These are phyloP conservation scores for Bombus terrestris DNA, from an alignment of 1,140 invertebrate species.

Conservation along the genomic window DNA sequence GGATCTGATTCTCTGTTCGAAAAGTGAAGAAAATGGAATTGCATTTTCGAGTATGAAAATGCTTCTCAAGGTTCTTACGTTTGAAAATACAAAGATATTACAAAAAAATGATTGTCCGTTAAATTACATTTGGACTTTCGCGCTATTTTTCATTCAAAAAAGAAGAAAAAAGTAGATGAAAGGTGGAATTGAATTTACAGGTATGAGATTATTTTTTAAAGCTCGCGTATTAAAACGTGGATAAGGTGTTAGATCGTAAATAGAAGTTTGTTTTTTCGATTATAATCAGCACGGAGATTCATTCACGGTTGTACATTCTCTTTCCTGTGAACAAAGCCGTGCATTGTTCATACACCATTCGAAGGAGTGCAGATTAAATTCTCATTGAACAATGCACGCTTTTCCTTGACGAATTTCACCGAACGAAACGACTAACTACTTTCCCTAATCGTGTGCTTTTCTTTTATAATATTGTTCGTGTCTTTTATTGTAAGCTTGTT, in stretches of 20 bases:
- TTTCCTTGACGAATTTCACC: conserved; percentile 51
- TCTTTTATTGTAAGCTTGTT: background rate
- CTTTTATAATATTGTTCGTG: background rate
- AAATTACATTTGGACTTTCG: background rate
- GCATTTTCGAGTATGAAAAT: background rate
- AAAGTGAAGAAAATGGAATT: too few species aligned
- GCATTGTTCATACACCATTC: conserved; percentile 46
- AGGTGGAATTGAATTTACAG: background rate
- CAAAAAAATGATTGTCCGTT: too few species aligned
- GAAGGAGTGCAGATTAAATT: conserved; percentile 56
- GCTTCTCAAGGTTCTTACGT: background rate
- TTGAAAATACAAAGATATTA: background rate
- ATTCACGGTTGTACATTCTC: conserved; percentile 10
- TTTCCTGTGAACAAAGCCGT: conserved; percentile 51
- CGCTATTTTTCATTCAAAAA: background rate
- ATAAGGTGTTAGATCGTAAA: background rate
- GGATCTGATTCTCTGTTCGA: too few species aligned
- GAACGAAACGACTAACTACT: conserved; percentile 20
- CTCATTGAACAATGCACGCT: conserved; percentile 47
- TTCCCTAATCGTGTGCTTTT: conserved; percentile 17
- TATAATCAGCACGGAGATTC: background rate
- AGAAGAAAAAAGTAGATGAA: background rate
- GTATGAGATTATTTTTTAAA: background rate
- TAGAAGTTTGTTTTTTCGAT: conserved; percentile 13
- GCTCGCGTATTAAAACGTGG: background rate